A percentile compares a stretch with the other conserved stretches of the same genome.
Conservation (phyloP, 2,797 vertebrate genomes). For the Sebastes trivittatus region DNA sequence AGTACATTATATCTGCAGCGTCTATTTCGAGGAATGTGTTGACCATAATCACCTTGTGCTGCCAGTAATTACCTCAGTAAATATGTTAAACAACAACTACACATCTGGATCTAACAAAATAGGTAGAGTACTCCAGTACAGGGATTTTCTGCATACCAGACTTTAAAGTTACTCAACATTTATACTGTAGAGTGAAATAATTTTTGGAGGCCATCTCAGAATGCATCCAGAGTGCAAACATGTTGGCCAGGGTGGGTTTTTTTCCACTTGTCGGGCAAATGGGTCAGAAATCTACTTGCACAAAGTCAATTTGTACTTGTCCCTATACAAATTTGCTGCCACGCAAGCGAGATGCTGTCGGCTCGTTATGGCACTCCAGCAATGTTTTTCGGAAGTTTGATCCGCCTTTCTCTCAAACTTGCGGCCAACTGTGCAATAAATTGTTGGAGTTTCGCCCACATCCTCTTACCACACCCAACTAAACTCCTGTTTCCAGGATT, state of each 20-base stretch:
- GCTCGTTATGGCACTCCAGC: too few relatives aligned
- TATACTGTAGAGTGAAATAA: background rate
- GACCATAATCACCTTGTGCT: background rate
- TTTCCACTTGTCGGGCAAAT: too few relatives aligned
- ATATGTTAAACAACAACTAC: background rate
- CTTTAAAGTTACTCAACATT: background rate
- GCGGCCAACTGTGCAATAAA: background rate
- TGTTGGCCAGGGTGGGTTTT: background rate
- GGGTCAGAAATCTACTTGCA: too few relatives aligned
- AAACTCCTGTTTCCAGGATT: background rate
- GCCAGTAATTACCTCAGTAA: background rate
- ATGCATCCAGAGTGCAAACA: background rate
- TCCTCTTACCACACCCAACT: background rate
- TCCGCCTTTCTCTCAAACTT: too few relatives aligned
- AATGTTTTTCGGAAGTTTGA: too few relatives aligned
- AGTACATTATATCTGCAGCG: background rate
- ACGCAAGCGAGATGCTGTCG: too few relatives aligned
- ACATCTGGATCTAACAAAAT: background rate
- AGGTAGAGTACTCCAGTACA: background rate
- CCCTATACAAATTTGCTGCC: too few relatives aligned
- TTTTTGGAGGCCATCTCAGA: background rate
- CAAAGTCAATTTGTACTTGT: too few relatives aligned
- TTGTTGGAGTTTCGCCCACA: background rate
- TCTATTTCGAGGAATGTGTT: background rate
- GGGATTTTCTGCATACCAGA: background rate